Base-by-base conservation (phyloP, 1,140 invertebrate species). In the Lasioglossum baleicum region DNA sequence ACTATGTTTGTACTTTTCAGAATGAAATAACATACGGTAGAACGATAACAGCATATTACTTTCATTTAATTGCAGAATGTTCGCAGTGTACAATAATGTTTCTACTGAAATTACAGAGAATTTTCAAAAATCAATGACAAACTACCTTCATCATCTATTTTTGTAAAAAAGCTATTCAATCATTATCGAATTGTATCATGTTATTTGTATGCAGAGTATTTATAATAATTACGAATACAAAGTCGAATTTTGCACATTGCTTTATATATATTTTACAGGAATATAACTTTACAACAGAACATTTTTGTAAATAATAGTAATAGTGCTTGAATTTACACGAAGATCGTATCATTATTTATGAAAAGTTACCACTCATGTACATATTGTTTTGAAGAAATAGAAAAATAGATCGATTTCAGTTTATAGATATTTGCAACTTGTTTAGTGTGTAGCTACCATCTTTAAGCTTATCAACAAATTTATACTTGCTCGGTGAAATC, bases 321-420 rank as follows among this genome's bases (percentile, higher is more conserved):
- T 2, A 67, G 56, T 74, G 26, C 20, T n/a, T 64, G n/a, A 53
- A 13, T 77, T 8, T n/a, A 61, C 53, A 22, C 10, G 40, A 51
- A 35, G 17, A 10, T 51, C 11, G 51, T 20, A 56, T 20, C 75
- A 65, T 31, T 70, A 42, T 78, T 67, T 44, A 31, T 81, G 56
- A 65, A 82, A 68, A 82, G 79, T 85, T 82, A 85, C 64, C 72
- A 75, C 66, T 82, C 66, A 53, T 74, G 51, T 53, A 73, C 56
- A 84, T 73, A 68, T 72, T 67, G 64, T 75, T 26, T 83, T 77
- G 65, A 85, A 86, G 53, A 53, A 44, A 75, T 86, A 86, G 81
- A 86, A 86, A 86, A 85, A 86, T 86, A 86, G 69, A 86, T 84
- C 76, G 69, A 80, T 74, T 83, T 80, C 64, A 83, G 44, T 86